Evolutionary conservation across 2,113 vertebrate species (phyloP).

Genomic region (Tretioscincus oriximinensis): DNA sequence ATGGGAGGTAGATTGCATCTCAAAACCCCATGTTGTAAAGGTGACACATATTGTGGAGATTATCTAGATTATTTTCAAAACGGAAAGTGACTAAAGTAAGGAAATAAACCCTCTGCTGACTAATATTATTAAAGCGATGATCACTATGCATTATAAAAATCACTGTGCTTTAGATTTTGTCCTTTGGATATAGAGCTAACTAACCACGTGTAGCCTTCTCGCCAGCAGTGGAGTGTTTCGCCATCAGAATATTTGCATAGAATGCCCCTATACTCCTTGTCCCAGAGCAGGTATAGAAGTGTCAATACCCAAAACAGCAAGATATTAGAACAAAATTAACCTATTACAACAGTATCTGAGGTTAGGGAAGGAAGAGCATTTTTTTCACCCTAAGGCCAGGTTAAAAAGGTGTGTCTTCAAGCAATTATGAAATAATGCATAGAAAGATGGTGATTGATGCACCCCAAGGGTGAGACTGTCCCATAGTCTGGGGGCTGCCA

Average conservation of each 20-base stretch:
- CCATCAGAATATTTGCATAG: background rate
- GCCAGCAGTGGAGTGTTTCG: background rate
- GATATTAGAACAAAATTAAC: no score
- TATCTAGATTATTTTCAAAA: slow-evolving; percentile 13
- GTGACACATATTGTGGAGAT: background rate
- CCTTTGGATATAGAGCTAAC: background rate
- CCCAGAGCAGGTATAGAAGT: no score
- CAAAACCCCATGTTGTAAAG: background rate
- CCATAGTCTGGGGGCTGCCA: no score
- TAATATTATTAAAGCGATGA: background rate
- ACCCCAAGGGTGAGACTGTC: no score
- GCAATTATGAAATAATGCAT: no score
- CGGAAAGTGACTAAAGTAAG: slow-evolving; percentile 5
- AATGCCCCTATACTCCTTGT: background rate
- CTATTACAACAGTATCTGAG: no score
- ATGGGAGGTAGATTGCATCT: slow-evolving; percentile 30
- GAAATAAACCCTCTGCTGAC: background rate
- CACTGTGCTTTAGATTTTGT: background rate
- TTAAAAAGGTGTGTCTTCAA: no score
- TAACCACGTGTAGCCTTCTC: background rate
- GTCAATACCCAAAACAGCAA: no score
- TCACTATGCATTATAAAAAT: background rate
- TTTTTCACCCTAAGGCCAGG: no score
- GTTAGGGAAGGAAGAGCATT: no score
- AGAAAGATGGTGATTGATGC: no score